Conservation (phyloP, 2,113 vertebrate genomes). For the Grus americana region DNA sequence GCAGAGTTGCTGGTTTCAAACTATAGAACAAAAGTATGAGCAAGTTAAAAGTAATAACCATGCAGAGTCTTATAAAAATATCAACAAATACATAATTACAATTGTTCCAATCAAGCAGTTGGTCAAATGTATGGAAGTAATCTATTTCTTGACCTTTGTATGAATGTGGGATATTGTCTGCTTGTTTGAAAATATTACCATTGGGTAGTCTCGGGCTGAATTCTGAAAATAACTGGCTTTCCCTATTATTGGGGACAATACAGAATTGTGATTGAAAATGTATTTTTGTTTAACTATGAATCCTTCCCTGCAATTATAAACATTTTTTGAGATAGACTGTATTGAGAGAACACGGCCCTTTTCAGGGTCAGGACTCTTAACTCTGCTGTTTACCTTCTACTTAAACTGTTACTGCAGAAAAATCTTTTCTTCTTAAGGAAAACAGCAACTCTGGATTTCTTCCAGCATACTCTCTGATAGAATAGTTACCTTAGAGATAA, state of each 20-base stretch:
- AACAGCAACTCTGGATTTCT: background rate
- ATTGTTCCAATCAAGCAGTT: background rate
- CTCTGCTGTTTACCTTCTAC: background rate
- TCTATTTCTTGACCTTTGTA: background rate
- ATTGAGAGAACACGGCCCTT: background rate
- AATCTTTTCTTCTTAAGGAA: background rate
- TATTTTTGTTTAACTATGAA: background rate
- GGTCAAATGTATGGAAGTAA: background rate
- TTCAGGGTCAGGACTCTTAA: background rate
- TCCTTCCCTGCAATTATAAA: background rate
- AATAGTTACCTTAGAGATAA: constrained; percentile 13
- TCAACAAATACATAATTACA: background rate
- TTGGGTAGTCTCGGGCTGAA: background rate
- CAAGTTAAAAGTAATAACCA: background rate
- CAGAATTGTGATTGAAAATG: background rate
- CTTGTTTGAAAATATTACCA: background rate
- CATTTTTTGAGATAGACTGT: background rate
- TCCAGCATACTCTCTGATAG: background rate
- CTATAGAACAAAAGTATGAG: background rate
- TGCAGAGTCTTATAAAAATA: background rate
- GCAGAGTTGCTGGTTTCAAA: background rate
- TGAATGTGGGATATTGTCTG: background rate
- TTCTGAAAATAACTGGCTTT: background rate
- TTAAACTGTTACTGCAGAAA: background rate
- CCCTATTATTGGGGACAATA: background rate